Conservation (phyloP, 1,140 invertebrate genomes). For the Melanaphis sacchari region DNA sequence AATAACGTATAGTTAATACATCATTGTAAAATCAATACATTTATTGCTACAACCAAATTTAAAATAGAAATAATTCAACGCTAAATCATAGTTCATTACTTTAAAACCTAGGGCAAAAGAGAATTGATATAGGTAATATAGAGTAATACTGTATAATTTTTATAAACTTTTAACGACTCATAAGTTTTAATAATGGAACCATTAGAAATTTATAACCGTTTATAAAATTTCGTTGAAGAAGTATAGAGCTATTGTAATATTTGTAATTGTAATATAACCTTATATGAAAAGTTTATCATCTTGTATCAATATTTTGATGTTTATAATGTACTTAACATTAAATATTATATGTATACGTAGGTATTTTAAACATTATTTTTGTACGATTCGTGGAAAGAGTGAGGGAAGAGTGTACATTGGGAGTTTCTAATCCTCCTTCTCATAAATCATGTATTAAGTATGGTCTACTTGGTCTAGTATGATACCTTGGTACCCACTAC, state of each 20-base stretch:
- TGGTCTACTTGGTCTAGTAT: too few species aligned
- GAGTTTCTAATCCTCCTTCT: background rate
- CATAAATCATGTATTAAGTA: constrained; percentile 23
- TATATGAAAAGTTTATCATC: too few species aligned
- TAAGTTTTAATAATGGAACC: background rate
- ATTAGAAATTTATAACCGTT: too few species aligned
- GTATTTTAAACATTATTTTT: background rate
- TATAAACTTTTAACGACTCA: background rate
- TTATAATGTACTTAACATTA: background rate
- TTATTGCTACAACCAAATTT: background rate
- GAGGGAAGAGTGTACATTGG: background rate
- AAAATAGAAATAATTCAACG: background rate
- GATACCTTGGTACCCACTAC: too few species aligned
- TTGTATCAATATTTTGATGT: background rate
- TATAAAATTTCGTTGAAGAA: too few species aligned
- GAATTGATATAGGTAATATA: too few species aligned
- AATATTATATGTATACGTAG: background rate
- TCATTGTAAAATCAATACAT: background rate
- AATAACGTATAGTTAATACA: background rate
- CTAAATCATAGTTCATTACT: background rate
- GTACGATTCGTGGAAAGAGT: background rate
- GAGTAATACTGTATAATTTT: background rate
- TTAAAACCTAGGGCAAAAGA: background rate
- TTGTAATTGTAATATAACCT: too few species aligned
- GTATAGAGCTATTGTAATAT: too few species aligned